A percentile compares a stretch with the other conserved stretches of the same genome.
phyloP scores from a whole-genome alignment of 2,888 invertebrate genomes.

The Amiota minor region DNA sequence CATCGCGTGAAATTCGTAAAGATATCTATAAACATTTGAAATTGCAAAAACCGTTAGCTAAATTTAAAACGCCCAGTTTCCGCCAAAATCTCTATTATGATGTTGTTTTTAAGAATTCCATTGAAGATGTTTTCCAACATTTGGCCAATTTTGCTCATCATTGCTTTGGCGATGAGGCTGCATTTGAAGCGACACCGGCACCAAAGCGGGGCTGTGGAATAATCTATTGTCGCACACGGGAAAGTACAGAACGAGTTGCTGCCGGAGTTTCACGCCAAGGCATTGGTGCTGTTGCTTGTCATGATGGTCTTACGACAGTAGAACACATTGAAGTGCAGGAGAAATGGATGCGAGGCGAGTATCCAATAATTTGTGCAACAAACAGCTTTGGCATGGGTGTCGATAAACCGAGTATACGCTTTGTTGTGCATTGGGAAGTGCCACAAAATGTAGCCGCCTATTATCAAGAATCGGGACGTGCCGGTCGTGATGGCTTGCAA shows the following conservation, averaged over 20 bases:
- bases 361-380: too few relatives aligned
- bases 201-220: constrained; percentile 83
- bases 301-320: too few relatives aligned
- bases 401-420: too few relatives aligned
- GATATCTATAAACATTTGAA: constrained; percentile 87
- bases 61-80: constrained; percentile 91
- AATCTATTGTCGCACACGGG: constrained; percentile 94
- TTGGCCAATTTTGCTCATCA: background rate
- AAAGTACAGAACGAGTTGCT: too few relatives aligned
- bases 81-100: constrained; percentile 80
- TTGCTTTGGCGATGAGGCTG: constrained; percentile 67
- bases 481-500: constrained; percentile 93
- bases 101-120: background rate
- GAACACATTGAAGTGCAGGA: too few relatives aligned
- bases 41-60: constrained; percentile 79
- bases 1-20: constrained; percentile 83
- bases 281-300: too few relatives aligned
- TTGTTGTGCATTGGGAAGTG: too few relatives aligned
- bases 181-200: constrained; percentile 53
- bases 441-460: constrained; percentile 86
- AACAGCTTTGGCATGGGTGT: too few relatives aligned
- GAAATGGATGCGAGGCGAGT: too few relatives aligned
- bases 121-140: background rate
- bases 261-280: too few relatives aligned
- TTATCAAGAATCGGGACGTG: constrained; percentile 84